Evolutionary conservation across 2,888 invertebrate genomes (phyloP), one percentile per base, ranked within the genome.

Genomic region (Schizotus pectinicornis): DNA sequence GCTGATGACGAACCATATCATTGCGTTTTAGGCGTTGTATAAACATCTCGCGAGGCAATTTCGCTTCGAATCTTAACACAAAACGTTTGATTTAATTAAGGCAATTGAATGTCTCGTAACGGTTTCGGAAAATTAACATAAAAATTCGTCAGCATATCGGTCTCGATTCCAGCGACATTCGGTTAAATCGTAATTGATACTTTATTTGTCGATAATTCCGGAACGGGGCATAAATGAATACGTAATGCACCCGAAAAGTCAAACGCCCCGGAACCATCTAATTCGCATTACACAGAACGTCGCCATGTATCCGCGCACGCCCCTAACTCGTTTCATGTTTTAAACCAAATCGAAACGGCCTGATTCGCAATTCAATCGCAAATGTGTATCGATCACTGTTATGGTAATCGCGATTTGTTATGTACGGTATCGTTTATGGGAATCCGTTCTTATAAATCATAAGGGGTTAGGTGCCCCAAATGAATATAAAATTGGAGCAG

Each of bases 361-460:
- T 69, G 73, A 71, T 69, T 65, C 65, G 65, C 69, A 67, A 69
- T 74, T 74, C 73, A 73, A 72, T 76, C 74, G 72, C 66, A 71
- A 70, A 72, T 74, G 67, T 68, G 59, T 59, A 69, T 73, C 73
- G 75, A 75, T 74, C 74, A 74, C 60, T 77, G 74, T 78, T 78
- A 78, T 78, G 77, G 72, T 78, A 78, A 78, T 78, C 71, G 67
- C 63, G 75, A 77, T 77, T 75, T 76, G 75, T 74, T 74, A 73
- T 61, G 63, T 72, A 76, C 76, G 76, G 77, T 75, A 71, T 70
- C 76, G 78, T 77, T 77, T 77, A 77, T 77, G 77, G 75, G 77
- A 75, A 75, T 71, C 70, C 64, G 65, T 64, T 65, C 72, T 68
- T 72, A 74, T 74, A 75, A 77, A 77, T 77, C 77, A 77, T 43